Percentiles rank a stretch among this genome's conserved stretches.
phyloP scores from a whole-genome alignment of 2,888 invertebrate genomes.

The Junonia oenone region DNA sequence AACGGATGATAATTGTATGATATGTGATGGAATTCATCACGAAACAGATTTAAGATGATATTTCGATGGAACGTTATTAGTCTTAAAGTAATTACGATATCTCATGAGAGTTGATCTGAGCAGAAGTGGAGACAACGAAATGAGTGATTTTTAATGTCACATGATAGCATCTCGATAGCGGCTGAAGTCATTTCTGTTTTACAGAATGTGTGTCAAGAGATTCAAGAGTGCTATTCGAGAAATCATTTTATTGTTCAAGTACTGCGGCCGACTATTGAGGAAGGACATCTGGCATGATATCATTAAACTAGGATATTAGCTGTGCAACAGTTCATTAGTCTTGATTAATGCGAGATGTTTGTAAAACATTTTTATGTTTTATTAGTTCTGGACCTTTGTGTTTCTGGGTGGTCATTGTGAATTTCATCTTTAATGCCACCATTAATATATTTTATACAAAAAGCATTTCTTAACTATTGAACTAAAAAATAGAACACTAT shows the following conservation, averaged over 20 bases:
- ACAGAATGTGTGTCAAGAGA: conserved; percentile 64
- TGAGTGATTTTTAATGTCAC: conserved; percentile 2
- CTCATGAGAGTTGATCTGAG: too few relatives aligned
- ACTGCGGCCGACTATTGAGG: conserved; percentile 40
- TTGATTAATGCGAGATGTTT: conserved; percentile 2
- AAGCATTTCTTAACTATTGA: too few relatives aligned
- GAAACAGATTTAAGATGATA: not conserved
- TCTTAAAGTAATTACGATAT: not conserved
- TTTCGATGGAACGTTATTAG: not conserved
- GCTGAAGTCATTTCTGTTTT: conserved; percentile 29
- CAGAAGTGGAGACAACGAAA: not conserved
- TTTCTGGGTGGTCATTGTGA: too few relatives aligned
- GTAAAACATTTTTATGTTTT: not conserved
- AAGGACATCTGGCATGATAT: conserved; percentile 60
- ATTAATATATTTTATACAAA: too few relatives aligned
- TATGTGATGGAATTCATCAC: not conserved
- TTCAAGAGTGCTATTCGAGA: conserved; percentile 49
- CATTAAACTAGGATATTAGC: conserved; percentile 28
- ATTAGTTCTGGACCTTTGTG: not conserved
- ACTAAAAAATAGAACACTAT: too few relatives aligned
- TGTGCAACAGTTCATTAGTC: conserved; percentile 11
- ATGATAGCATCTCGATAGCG: conserved; percentile 13
- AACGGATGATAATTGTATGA: not conserved
- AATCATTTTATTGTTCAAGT: conserved; percentile 65
- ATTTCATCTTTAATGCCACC: too few relatives aligned